These are phyloP conservation scores for Drosophila tsacasi DNA, from an alignment of 1,140 invertebrate species.

Conservation along the genomic window DNA sequence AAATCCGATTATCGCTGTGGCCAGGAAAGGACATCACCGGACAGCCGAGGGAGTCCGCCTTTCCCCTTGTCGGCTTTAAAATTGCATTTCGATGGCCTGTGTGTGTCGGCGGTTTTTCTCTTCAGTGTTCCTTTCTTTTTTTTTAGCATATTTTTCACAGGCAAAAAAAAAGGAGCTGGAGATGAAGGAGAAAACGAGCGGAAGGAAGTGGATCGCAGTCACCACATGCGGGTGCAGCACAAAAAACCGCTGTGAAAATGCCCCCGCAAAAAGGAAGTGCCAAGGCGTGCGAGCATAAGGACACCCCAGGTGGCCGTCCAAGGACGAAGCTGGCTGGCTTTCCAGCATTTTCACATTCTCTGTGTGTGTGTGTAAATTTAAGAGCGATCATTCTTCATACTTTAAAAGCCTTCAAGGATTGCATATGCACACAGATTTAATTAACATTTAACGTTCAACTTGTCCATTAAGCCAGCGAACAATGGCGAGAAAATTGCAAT, in stretches of 20 bases:
- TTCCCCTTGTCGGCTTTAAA: conserved; percentile 33
- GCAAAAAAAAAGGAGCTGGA: conserved; percentile 1
- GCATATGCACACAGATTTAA: conserved; percentile 35
- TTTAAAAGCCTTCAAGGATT: not conserved
- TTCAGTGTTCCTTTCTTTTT: not conserved
- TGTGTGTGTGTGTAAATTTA: conserved; percentile 15
- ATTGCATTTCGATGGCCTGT: conserved; percentile 72
- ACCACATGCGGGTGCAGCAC: conserved; percentile 52
- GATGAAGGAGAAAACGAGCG: conserved; percentile 16
- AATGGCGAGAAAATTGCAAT: conserved; percentile 12
- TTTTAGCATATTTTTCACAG: conserved; percentile 35
- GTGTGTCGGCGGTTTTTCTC: conserved; percentile 21
- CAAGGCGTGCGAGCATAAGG: conserved; percentile 33
- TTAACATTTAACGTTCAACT: conserved; percentile 42
- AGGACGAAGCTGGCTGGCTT: conserved; percentile 1
- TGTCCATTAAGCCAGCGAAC: conserved; percentile 42
- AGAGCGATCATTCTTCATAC: not conserved
- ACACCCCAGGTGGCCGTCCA: conserved; percentile 26
- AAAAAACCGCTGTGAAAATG: conserved; percentile 71
- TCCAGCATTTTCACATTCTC: conserved; percentile 37
- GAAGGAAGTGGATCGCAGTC: conserved; percentile 6
- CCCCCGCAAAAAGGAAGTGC: conserved; percentile 58
- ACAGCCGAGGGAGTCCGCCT: conserved; percentile 16
- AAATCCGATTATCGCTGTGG: conserved; percentile 46
- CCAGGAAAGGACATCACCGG: conserved; percentile 24